phyloP scores from a whole-genome alignment of 2,888 invertebrate genomes.

The Nephrotoma guestfalica region DNA sequence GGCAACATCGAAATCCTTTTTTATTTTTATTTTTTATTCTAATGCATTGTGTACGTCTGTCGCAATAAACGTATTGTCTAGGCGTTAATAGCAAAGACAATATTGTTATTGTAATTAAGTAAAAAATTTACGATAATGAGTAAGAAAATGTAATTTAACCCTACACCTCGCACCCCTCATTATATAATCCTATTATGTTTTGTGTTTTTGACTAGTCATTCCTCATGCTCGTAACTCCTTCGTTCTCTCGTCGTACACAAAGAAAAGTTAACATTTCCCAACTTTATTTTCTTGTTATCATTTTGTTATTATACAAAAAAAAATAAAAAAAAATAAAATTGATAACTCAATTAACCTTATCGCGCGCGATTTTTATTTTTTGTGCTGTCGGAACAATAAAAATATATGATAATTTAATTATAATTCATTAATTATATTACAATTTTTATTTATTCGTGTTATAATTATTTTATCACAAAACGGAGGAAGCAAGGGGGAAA shows the following conservation, averaged over 20 bases:
- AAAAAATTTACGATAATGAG: neutral
- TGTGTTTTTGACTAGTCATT: neutral
- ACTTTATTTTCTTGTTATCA: neutral
- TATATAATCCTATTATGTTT: neutral
- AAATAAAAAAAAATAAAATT: neutral
- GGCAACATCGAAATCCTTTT: neutral
- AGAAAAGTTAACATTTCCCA: neutral
- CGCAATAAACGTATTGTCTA: neutral
- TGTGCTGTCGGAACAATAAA: neutral
- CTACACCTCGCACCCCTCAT: neutral
- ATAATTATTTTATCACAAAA: neutral
- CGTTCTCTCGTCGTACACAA: neutral
- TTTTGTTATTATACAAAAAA: neutral
- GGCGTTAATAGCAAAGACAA: neutral
- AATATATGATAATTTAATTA: neutral
- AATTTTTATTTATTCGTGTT: neutral
- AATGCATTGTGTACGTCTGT: neutral
- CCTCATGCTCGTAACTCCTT: neutral
- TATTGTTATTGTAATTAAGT: slow-evolving; percentile 2
- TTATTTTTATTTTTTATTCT: neutral
- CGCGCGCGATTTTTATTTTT: neutral
- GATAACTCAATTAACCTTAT: neutral
- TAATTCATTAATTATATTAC: neutral
- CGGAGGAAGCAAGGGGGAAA: neutral
- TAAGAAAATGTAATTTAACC: neutral